phyloP scores from a whole-genome alignment of 2,113 vertebrate species.

The Rhagologus leucostigma region DNA sequence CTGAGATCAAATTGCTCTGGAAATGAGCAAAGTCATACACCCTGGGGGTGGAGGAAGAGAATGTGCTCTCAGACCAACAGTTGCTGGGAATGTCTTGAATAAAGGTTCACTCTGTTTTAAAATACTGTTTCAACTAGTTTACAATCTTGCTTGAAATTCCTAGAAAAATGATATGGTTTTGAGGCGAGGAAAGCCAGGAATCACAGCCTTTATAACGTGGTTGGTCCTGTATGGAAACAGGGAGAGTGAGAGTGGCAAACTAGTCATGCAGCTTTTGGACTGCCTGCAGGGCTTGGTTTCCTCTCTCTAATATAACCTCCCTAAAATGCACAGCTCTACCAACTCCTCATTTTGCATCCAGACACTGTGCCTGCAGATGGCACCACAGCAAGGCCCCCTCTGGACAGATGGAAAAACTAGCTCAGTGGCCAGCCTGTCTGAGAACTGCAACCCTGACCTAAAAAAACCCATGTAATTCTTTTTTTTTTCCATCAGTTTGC shows the following conservation, averaged over 20 bases:
- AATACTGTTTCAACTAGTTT: background rate
- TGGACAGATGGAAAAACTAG: background rate
- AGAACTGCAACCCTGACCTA: background rate
- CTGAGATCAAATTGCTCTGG: background rate
- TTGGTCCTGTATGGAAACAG: background rate
- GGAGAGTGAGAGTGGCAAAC: background rate
- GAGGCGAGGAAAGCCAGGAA: background rate
- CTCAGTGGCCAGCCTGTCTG: background rate
- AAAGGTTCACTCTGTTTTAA: background rate
- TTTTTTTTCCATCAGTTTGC: fast-evolving
- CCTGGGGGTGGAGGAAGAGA: background rate
- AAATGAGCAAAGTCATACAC: background rate
- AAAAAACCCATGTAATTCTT: background rate
- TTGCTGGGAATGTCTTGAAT: background rate
- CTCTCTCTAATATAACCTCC: background rate
- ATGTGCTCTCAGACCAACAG: background rate
- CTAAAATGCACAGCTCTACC: background rate
- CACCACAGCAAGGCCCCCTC: slow-evolving; percentile 9
- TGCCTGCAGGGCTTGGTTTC: background rate
- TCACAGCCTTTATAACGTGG: background rate
- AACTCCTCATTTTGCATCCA: background rate
- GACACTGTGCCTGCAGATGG: slow-evolving; percentile 1
- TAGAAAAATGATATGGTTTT: background rate
- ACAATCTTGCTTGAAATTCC: background rate
- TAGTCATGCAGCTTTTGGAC: background rate